These are phyloP conservation scores for Thripadectes ignobilis DNA, from an alignment of 2,797 vertebrate species.

Conservation along the genomic window DNA sequence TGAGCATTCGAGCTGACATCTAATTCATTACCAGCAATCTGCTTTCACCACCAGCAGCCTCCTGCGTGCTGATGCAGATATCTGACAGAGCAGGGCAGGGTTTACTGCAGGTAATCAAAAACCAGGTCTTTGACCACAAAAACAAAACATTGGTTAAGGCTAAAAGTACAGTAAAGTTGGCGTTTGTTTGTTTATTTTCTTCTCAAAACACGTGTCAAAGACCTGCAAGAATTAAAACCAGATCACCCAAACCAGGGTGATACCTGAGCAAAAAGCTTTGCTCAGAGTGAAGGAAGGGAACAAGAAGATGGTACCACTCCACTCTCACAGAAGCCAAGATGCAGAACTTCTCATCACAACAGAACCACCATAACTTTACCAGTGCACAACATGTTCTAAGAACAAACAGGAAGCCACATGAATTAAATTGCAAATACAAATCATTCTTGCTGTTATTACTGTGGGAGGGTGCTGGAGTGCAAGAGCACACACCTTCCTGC, in stretches of 20 bases:
- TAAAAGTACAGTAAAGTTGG: neutral
- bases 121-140: neutral
- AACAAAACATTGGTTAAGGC: neutral
- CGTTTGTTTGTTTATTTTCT: neutral
- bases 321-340: neutral
- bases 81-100: conserved; percentile 5
- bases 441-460: neutral
- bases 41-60: conserved; percentile 74
- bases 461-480: neutral
- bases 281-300: neutral
- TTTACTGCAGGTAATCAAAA: neutral
- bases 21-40: conserved; percentile 81
- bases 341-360: neutral
- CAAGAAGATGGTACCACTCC: neutral
- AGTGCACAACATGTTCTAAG: neutral
- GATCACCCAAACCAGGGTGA: neutral
- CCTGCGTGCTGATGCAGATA: conserved; percentile 58
- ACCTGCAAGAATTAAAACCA: neutral
- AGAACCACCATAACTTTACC: neutral
- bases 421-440: conserved; percentile 1
- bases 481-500: neutral
- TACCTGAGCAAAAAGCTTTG: neutral
- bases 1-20: conserved; percentile 81
- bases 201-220: neutral
- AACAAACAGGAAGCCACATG: neutral